Evolutionary conservation across 2,888 invertebrate species (phyloP).

Genomic region (Erebia aethiops): DNA sequence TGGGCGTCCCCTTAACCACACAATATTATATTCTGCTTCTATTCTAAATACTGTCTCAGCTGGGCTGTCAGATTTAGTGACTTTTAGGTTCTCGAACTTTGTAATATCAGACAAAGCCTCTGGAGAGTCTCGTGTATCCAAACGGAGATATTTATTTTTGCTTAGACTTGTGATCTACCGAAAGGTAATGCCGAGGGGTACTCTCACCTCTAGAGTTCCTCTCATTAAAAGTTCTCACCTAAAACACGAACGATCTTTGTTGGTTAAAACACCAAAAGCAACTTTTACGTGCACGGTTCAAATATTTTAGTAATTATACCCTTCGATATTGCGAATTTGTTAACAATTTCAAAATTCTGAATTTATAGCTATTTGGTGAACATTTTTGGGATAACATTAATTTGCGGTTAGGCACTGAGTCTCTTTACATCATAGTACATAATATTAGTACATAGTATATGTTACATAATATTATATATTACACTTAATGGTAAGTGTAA

Average conservation of each 20-base stretch:
- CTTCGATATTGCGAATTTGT: conserved; percentile 10
- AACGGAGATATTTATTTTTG: not conserved
- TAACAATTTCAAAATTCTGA: conserved; percentile 1
- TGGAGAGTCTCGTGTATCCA: not conserved
- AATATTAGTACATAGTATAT: too few relatives aligned
- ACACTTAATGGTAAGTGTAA: too few relatives aligned
- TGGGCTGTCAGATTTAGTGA: not conserved
- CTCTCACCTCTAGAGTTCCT: conserved; percentile 69
- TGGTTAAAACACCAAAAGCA: conserved; percentile 1
- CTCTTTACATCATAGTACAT: not conserved
- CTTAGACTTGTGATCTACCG: not conserved
- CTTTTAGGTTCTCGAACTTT: not conserved
- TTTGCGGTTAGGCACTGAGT: not conserved
- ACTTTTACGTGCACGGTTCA: conserved; percentile 13
- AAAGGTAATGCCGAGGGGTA: conserved; percentile 42
- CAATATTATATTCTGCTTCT: not conserved
- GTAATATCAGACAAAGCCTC: not conserved
- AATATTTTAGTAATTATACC: conserved; percentile 20
- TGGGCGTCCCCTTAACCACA: not conserved
- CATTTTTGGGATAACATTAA: conserved; percentile 33
- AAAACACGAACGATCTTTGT: conserved; percentile 12
- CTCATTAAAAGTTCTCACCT: conserved; percentile 21
- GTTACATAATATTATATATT: not conserved
- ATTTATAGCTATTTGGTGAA: conserved; percentile 47
- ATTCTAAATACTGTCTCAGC: not conserved